Percentiles rank a stretch among this genome's conserved stretches.
phyloP scores from a whole-genome alignment of 2,113 vertebrate species.

The Xenopus borealis region DNA sequence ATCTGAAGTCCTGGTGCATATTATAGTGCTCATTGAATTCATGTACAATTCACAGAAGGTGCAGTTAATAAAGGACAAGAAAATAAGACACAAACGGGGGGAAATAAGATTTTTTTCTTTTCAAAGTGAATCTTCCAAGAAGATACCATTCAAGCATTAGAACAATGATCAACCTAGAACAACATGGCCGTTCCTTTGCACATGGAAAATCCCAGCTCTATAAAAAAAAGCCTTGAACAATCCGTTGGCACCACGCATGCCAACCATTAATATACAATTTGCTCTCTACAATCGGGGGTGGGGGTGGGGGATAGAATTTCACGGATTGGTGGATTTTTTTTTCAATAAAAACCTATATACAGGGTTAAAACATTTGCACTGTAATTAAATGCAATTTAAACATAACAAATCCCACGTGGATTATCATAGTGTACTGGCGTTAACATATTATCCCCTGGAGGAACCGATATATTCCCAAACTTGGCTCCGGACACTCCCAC shows the following conservation, averaged over 20 bases:
- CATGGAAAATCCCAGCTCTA: conserved; percentile 48
- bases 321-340: no score
- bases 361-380: not conserved
- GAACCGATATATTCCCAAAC: no score
- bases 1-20: no score
- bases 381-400: no score
- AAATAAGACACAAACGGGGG: no score
- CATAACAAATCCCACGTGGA: conserved; percentile 54
- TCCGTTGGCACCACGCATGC: not conserved
- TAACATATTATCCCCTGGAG: no score
- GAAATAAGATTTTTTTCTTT: not conserved
- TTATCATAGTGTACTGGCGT: conserved; percentile 20
- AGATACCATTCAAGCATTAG: conserved; percentile 45
- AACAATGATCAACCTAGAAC: conserved; percentile 37
- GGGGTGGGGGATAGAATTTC: not conserved
- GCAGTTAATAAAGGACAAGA: no score
- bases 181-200: conserved; percentile 42
- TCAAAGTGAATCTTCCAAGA: conserved; percentile 47
- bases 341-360: not conserved
- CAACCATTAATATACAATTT: not conserved
- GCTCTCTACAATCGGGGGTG: not conserved
- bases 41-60: no score
- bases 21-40: no score
- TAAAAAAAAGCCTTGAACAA: conserved; percentile 25
- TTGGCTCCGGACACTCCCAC: no score